These are phyloP conservation scores for Torymus aiolomorphi DNA, from an alignment of 2,888 invertebrate genomes.

Conservation along the genomic window DNA sequence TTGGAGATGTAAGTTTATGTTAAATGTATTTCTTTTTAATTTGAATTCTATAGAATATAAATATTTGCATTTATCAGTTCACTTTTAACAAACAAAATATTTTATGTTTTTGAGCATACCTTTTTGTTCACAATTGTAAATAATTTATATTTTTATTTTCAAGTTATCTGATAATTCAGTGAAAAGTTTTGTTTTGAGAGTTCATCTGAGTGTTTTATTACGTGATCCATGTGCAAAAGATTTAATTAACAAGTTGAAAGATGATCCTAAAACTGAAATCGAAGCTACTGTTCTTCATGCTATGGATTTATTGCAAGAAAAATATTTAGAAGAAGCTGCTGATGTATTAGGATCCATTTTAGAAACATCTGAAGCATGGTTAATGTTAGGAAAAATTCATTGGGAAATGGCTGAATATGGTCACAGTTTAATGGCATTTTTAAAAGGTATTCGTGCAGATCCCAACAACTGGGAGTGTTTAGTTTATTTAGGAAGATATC, in stretches of 20 bases:
- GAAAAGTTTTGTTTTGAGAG: conserved; percentile 65
- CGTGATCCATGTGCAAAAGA: conserved; percentile 72
- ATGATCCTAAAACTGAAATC: conserved; percentile 61
- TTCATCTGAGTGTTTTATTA: conserved; percentile 74
- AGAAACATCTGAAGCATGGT: conserved; percentile 77
- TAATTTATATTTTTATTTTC: conserved; percentile 49
- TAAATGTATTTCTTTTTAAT: conserved; percentile 2
- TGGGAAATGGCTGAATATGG: conserved; percentile 79
- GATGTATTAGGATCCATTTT: conserved; percentile 76
- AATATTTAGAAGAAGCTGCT: conserved; percentile 78
- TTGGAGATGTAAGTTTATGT: conserved; percentile 69
- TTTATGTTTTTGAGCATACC: background rate
- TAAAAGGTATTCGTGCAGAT: conserved; percentile 81
- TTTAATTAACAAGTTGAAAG: conserved; percentile 71
- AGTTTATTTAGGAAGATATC: conserved; percentile 86
- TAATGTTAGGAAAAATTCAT: conserved; percentile 80
- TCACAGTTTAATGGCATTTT: conserved; percentile 80
- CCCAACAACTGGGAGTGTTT: conserved; percentile 86
- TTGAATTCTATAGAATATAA: too few species aligned
- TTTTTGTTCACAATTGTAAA: conserved; percentile 8
- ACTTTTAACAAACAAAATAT: too few species aligned
- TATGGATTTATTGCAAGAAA: conserved; percentile 76
- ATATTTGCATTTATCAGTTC: too few species aligned
- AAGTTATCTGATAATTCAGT: conserved; percentile 63
- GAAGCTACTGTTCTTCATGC: conserved; percentile 76